phyloP scores from a whole-genome alignment of 2,888 invertebrate species.

The Tupiocoris notatus region DNA sequence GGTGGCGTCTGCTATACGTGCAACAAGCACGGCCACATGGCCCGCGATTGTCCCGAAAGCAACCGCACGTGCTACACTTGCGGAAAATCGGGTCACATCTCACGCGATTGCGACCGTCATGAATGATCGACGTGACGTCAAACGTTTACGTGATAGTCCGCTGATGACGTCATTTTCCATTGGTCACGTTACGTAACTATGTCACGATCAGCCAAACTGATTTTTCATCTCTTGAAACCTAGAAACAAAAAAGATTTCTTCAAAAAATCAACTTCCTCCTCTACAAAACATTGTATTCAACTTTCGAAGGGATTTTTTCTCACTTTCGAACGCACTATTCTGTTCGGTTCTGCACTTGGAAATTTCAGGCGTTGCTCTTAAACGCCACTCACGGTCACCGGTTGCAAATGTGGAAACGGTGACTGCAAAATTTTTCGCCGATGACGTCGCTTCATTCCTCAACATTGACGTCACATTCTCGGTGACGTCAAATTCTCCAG shows the following conservation, averaged over 20 bases:
- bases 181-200: neutral
- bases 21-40: conserved; percentile 70
- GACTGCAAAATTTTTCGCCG: too few species aligned
- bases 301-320: too few species aligned
- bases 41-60: conserved; percentile 62
- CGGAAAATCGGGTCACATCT: conserved; percentile 86
- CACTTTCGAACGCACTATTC: too few species aligned
- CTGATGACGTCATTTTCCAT: neutral
- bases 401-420: too few species aligned
- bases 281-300: too few species aligned
- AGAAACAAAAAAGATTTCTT: neutral
- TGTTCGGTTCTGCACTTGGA: too few species aligned
- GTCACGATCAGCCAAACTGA: neutral
- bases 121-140: conserved; percentile 44
- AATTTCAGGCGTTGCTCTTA: too few species aligned
- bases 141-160: neutral
- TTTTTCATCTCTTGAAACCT: neutral
- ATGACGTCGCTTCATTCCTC: too few species aligned
- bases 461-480: too few species aligned
- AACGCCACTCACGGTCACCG: too few species aligned
- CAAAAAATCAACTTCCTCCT: neutral
- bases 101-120: conserved; percentile 71
- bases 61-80: conserved; percentile 88
- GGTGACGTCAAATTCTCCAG: too few species aligned
- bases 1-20: conserved; percentile 66